Conservation (phyloP, 2,113 vertebrate species). For the Pollachius pollachius region DNA sequence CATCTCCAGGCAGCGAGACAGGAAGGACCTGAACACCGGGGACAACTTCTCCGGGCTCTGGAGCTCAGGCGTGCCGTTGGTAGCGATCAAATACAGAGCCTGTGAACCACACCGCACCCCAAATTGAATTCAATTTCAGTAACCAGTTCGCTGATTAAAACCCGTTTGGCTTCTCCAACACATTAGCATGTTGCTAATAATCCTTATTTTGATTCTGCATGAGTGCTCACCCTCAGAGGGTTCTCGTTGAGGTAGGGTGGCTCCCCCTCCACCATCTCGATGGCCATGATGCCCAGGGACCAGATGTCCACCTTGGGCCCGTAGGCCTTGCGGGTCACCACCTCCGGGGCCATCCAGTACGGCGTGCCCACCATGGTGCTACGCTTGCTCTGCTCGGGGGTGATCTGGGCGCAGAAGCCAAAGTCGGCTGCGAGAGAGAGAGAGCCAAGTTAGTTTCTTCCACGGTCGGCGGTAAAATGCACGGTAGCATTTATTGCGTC, state of each 20-base stretch:
- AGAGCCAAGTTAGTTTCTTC: background rate
- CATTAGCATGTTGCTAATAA: no score
- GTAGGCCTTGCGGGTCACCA: slow-evolving; percentile 95
- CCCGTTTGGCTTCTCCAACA: no score
- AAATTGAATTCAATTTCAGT: no score
- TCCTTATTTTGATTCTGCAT: no score
- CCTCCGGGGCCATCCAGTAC: slow-evolving; percentile 98
- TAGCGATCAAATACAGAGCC: slow-evolving; percentile 77
- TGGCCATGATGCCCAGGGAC: slow-evolving; percentile 98
- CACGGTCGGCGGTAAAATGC: slow-evolving; percentile 42
- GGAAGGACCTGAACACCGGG: slow-evolving; percentile 70
- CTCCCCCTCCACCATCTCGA: slow-evolving; percentile 98
- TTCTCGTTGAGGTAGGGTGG: slow-evolving; percentile 98
- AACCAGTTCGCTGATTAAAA: no score
- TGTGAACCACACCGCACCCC: slow-evolving; percentile 21
- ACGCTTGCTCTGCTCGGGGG: slow-evolving; percentile 95
- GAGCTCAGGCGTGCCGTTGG: slow-evolving; percentile 77
- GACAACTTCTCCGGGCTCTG: slow-evolving; percentile 78
- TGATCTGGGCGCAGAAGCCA: slow-evolving; percentile 98
- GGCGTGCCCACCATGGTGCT: slow-evolving; percentile 98
- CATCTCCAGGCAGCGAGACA: slow-evolving; percentile 76
- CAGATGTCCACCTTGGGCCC: slow-evolving; percentile 99
- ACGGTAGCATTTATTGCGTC: slow-evolving; percentile 51
- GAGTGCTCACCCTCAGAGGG: slow-evolving; percentile 87
- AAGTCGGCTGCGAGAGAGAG: slow-evolving; percentile 83